Conservation (phyloP, 2,797 vertebrate genomes). For the Capromys pilorides region DNA sequence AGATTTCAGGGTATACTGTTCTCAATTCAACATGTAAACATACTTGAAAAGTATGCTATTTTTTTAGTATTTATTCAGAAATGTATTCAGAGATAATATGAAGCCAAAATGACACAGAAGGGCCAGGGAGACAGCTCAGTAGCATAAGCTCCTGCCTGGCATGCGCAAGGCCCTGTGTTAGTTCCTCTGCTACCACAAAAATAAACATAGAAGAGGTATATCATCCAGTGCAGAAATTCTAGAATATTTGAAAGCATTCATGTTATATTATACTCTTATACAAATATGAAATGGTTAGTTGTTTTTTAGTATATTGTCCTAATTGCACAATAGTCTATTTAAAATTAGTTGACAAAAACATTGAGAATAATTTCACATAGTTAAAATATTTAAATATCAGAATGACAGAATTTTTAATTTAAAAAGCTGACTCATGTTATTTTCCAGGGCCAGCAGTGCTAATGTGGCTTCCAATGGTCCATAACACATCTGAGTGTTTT, state of each 20-base stretch:
- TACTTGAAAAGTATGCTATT: slow-evolving; percentile 1
- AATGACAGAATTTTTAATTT: background rate
- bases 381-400: slow-evolving; percentile 27
- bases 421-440: slow-evolving; percentile 5
- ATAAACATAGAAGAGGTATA: too few species aligned
- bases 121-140: too few species aligned
- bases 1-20: background rate
- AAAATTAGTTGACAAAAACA: slow-evolving; percentile 38
- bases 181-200: too few species aligned
- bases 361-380: slow-evolving; percentile 1
- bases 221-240: slow-evolving; percentile 10
- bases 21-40: slow-evolving; percentile 37
- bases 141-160: too few species aligned
- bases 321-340: slow-evolving; percentile 8
- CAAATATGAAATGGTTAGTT: slow-evolving; percentile 35
- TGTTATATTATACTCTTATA: slow-evolving; percentile 36
- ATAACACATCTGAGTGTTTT: background rate
- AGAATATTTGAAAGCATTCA: slow-evolving; percentile 22
- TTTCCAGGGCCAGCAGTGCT: slow-evolving; percentile 21
- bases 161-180: too few species aligned
- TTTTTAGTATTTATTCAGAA: too few species aligned
- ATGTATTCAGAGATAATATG: background rate
- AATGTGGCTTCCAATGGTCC: slow-evolving; percentile 10
- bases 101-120: background rate
- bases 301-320: slow-evolving; percentile 21